phyloP scores from a whole-genome alignment of 2,888 invertebrate species.

The Boloria selene region DNA sequence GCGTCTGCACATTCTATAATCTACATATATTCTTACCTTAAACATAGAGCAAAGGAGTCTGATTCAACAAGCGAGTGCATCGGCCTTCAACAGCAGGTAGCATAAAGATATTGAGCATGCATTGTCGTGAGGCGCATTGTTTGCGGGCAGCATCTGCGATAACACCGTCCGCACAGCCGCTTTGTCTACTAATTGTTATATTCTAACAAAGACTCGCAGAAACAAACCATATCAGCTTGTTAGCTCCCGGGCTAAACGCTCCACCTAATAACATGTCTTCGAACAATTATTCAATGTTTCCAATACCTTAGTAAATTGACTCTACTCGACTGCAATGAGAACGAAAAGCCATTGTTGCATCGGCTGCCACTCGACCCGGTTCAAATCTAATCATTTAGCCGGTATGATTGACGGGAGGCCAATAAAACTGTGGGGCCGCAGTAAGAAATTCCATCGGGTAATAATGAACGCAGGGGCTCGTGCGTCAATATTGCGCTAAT shows the following conservation, averaged over 20 bases:
- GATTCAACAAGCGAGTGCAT: slow-evolving; percentile 70
- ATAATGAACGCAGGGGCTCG: slow-evolving; percentile 64
- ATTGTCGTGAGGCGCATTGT: slow-evolving; percentile 69
- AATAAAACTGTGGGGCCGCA: slow-evolving; percentile 54
- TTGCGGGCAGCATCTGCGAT: slow-evolving; percentile 60
- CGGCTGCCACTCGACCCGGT: slow-evolving; percentile 30
- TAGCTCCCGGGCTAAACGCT: slow-evolving; percentile 73
- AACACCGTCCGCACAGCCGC: slow-evolving; percentile 59
- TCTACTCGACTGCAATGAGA: slow-evolving; percentile 59
- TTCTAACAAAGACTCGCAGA: slow-evolving; percentile 72
- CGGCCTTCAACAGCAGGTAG: slow-evolving; percentile 64
- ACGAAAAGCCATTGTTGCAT: slow-evolving; percentile 57
- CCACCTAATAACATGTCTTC: slow-evolving; percentile 76
- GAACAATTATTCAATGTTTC: slow-evolving; percentile 71
- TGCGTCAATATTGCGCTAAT: slow-evolving; percentile 71
- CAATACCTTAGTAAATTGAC: slow-evolving; percentile 77
- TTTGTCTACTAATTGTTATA: slow-evolving; percentile 77
- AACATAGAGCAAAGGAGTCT: slow-evolving; percentile 59
- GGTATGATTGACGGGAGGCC: slow-evolving; percentile 55
- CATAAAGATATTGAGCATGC: slow-evolving; percentile 78
- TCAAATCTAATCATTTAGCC: slow-evolving; percentile 34
- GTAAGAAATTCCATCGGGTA: slow-evolving; percentile 59
- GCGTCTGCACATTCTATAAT: slow-evolving; percentile 23
- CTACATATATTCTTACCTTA: slow-evolving; percentile 45
- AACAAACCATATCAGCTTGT: slow-evolving; percentile 71